A percentile compares a stretch with the other conserved stretches of the same genome.
Evolutionary conservation across 2,888 invertebrate genomes (phyloP).

Genomic region (Blera fallax): DNA sequence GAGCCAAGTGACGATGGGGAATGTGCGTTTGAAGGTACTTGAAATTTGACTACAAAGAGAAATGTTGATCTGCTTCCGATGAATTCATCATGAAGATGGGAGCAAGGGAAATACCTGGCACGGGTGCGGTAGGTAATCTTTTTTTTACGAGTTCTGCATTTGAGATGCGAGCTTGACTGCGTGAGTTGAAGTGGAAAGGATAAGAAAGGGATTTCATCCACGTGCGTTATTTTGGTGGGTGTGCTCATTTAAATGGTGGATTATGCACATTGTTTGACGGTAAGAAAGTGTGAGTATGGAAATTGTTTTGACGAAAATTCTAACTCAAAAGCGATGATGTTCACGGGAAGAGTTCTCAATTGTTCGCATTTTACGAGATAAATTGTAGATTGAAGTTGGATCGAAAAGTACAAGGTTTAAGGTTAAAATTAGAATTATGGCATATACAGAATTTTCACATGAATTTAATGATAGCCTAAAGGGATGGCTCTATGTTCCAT

Average conservation of each 20-base stretch:
- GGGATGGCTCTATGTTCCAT: no score
- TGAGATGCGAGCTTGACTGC: not conserved
- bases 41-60: constrained; percentile 35
- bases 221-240: not conserved
- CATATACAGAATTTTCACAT: no score
- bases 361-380: not conserved
- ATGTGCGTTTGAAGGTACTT: constrained; percentile 22
- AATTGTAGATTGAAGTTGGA: not conserved
- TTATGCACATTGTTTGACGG: constrained; percentile 4
- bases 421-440: no score
- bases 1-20: constrained; percentile 27
- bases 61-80: constrained; percentile 13
- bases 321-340: not conserved
- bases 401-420: no score
- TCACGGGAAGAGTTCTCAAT: not conserved
- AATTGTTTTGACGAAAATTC: not conserved
- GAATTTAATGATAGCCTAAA: no score
- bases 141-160: not conserved
- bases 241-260: not conserved
- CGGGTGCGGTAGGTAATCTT: not conserved
- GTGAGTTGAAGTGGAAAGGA: not conserved
- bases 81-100: not conserved
- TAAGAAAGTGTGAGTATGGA: not conserved
- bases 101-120: not conserved
- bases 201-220: not conserved